Percentiles rank a stretch among this genome's conserved stretches.
Evolutionary conservation across 1,140 invertebrate genomes (phyloP).

Genomic region (Atta texana): DNA sequence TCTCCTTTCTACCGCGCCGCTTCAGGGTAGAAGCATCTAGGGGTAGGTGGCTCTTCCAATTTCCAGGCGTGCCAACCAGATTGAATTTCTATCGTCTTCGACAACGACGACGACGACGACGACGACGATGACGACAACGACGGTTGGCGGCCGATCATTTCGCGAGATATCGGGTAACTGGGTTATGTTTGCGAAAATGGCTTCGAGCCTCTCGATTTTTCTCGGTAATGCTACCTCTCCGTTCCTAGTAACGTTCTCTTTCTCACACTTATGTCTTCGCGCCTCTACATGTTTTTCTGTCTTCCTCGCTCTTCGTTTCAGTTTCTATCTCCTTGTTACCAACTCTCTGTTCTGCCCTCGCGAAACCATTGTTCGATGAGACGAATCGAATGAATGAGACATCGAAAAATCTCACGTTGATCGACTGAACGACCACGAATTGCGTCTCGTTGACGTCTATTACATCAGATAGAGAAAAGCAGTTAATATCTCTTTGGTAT

Average conservation of each 20-base stretch:
- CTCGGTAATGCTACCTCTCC: constrained; percentile 63
- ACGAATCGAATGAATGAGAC: constrained; percentile 68
- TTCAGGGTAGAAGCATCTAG: constrained; percentile 73
- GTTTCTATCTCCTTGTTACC: constrained; percentile 30
- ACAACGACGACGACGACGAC: constrained; percentile 52
- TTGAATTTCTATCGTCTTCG: constrained; percentile 83
- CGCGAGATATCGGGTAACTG: constrained; percentile 78
- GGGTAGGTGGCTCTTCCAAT: constrained; percentile 80
- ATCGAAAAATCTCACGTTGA: constrained; percentile 62
- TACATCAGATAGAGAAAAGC: constrained; percentile 30
- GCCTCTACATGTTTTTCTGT: neutral
- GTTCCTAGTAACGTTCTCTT: constrained; percentile 10
- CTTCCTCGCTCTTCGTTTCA: constrained; percentile 9
- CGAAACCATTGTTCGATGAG: constrained; percentile 53
- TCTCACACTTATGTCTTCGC: neutral
- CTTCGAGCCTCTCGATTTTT: constrained; percentile 73
- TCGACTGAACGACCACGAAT: constrained; percentile 56
- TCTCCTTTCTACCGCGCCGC: constrained; percentile 59
- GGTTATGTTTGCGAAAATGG: constrained; percentile 79
- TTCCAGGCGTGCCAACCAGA: constrained; percentile 81
- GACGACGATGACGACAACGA: constrained; percentile 41
- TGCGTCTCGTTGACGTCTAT: constrained; percentile 47
- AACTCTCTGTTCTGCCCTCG: constrained; percentile 38
- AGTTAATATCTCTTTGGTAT: constrained; percentile 17
- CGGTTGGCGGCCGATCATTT: constrained; percentile 78